phyloP scores from a whole-genome alignment of 2,113 vertebrate species.

The Leptobrachium ailaonicum region DNA sequence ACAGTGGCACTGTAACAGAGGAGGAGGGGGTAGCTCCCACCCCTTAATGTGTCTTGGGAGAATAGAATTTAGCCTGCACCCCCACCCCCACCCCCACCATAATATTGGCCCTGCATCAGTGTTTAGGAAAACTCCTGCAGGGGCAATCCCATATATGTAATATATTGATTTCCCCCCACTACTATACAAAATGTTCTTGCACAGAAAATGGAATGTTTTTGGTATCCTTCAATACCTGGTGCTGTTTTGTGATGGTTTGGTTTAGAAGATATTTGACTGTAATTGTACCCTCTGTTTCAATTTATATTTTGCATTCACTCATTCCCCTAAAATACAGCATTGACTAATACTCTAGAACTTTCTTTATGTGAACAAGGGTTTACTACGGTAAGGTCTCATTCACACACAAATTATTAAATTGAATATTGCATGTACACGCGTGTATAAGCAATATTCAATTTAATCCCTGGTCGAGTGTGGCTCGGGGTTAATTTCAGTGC shows the following conservation, averaged over 20 bases:
- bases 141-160: constrained; percentile 24
- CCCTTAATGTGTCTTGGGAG: constrained; percentile 28
- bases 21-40: constrained; percentile 31
- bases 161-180: not conserved
- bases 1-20: constrained; percentile 48
- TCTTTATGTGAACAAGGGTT: too few species aligned
- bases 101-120: constrained; percentile 1
- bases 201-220: not conserved
- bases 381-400: too few species aligned
- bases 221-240: not conserved
- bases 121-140: constrained; percentile 2
- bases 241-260: too few species aligned
- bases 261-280: too few species aligned
- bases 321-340: constrained; percentile 2
- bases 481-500: too few species aligned
- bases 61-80: not conserved
- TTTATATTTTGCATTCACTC: not conserved
- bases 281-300: too few species aligned
- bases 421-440: too few species aligned
- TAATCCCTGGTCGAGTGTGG: too few species aligned
- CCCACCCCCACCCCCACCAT: not conserved
- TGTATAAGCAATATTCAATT: too few species aligned
- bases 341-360: not conserved
- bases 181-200: not conserved
- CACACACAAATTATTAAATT: too few species aligned